Evolutionary conservation across 2,888 invertebrate species (phyloP).

Genomic region (Dynastes grantii): DNA sequence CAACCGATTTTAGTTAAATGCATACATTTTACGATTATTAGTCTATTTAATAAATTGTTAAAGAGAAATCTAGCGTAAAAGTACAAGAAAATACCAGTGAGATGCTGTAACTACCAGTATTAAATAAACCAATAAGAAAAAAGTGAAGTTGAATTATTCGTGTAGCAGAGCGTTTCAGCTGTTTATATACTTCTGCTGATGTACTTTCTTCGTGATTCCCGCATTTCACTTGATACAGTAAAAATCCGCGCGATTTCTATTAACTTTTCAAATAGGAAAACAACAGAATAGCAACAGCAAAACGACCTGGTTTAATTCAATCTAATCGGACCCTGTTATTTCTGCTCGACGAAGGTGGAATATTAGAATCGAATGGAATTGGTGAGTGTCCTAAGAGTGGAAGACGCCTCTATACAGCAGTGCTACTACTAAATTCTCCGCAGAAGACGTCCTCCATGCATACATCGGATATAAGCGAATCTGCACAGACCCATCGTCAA

Average conservation of each 20-base stretch:
- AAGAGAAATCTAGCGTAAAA: background rate
- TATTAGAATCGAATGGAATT: conserved; percentile 17
- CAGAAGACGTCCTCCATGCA: conserved; percentile 13
- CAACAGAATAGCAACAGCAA: conserved; percentile 58
- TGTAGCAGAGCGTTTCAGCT: background rate
- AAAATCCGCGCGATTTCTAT: conserved; percentile 58
- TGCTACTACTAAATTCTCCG: conserved; percentile 12
- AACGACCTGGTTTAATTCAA: conserved; percentile 64
- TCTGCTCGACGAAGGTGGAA: conserved; percentile 39
- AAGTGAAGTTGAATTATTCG: conserved; percentile 20
- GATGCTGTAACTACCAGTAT: conserved; percentile 3
- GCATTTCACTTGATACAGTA: conserved; percentile 58
- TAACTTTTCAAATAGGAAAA: conserved; percentile 46
- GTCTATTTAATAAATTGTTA: background rate
- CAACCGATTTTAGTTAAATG: too few species aligned
- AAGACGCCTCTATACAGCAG: conserved; percentile 5
- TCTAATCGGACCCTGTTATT: conserved; percentile 58
- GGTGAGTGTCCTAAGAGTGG: conserved; percentile 24
- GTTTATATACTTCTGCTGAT: background rate
- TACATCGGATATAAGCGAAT: background rate
- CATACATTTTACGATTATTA: background rate
- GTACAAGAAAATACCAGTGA: background rate
- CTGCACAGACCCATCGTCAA: conserved; percentile 48
- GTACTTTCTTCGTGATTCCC: conserved; percentile 53
- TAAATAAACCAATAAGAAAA: conserved; percentile 14